phyloP scores from a whole-genome alignment of 2,888 invertebrate species.

The Oscheius myriophilus region DNA sequence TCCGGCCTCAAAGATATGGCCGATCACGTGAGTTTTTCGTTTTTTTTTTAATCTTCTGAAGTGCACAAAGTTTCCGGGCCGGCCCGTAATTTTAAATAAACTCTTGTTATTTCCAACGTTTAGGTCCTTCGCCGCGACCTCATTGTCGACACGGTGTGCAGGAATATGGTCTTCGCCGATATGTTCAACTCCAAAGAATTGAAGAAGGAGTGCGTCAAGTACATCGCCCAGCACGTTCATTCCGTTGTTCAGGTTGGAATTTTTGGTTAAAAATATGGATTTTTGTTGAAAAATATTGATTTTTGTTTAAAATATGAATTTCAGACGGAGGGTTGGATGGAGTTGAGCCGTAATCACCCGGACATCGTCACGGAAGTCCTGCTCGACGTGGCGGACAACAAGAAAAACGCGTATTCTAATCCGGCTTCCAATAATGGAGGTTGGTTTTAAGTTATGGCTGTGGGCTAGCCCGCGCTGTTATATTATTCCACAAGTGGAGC shows the following conservation, averaged over 20 bases:
- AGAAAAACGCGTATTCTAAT: conserved; percentile 6
- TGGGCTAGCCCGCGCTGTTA: no score
- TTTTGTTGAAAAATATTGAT: background rate
- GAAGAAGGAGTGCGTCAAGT: conserved; percentile 65
- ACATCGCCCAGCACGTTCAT: conserved; percentile 56
- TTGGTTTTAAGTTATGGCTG: no score
- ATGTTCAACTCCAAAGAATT: conserved; percentile 63
- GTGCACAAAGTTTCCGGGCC: no score
- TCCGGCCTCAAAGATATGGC: conserved; percentile 69
- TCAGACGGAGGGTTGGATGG: conserved; percentile 65
- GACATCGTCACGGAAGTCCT: conserved; percentile 62
- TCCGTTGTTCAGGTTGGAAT: conserved; percentile 53
- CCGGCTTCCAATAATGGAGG: conserved; percentile 7
- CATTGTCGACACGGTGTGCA: conserved; percentile 62
- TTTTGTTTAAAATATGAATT: conserved; percentile 19
- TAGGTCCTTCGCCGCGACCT: conserved; percentile 60
- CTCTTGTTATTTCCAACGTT: no score
- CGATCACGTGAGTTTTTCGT: conserved; percentile 54
- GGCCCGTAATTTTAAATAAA: background rate
- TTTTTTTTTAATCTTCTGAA: background rate
- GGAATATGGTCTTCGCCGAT: conserved; percentile 64
- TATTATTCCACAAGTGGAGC: no score
- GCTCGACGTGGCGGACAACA: conserved; percentile 31
- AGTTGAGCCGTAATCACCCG: conserved; percentile 55
- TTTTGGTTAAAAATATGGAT: background rate